Evolutionary conservation across 2,797 vertebrate genomes (phyloP).

Genomic region (Naso thynnoides): DNA sequence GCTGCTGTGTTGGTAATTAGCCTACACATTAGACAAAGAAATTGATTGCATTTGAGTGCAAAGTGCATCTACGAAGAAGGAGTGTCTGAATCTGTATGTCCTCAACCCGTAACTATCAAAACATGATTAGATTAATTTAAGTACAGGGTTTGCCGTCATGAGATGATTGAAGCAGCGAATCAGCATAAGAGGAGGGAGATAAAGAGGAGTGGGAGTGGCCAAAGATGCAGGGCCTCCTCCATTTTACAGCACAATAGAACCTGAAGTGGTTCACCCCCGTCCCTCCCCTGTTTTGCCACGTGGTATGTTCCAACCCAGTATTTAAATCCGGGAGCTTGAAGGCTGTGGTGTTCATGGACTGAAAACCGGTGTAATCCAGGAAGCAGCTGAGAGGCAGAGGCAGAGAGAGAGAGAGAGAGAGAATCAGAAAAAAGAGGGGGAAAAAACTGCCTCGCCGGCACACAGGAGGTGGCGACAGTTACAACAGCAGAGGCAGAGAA

Average conservation of each 20-base stretch:
- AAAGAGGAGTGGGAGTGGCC: conserved; percentile 55
- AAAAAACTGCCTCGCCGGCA: conserved; percentile 40
- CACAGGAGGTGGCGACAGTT: conserved; percentile 45
- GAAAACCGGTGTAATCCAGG: conserved; percentile 72
- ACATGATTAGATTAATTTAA: background rate
- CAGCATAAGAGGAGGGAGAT: conserved; percentile 52
- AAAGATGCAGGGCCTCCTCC: conserved; percentile 53
- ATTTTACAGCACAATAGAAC: conserved; percentile 69
- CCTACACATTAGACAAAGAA: background rate
- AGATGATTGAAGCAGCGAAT: conserved; percentile 13
- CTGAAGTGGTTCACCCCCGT: conserved; percentile 55
- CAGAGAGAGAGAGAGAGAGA: conserved; percentile 17
- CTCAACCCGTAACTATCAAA: no score
- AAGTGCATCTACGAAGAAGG: background rate
- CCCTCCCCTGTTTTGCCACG: conserved; percentile 69
- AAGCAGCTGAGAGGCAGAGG: conserved; percentile 67
- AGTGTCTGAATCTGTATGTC: background rate
- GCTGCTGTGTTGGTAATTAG: background rate
- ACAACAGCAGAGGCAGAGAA: conserved; percentile 41
- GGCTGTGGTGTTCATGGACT: conserved; percentile 66
- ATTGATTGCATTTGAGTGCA: background rate
- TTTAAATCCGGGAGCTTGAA: conserved; percentile 80
- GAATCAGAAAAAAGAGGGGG: conserved; percentile 17
- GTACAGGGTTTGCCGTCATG: conserved; percentile 9
- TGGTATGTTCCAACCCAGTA: conserved; percentile 81